These are phyloP conservation scores for Brachionichthys hirsutus DNA, from an alignment of 2,113 vertebrate genomes.

Conservation along the genomic window DNA sequence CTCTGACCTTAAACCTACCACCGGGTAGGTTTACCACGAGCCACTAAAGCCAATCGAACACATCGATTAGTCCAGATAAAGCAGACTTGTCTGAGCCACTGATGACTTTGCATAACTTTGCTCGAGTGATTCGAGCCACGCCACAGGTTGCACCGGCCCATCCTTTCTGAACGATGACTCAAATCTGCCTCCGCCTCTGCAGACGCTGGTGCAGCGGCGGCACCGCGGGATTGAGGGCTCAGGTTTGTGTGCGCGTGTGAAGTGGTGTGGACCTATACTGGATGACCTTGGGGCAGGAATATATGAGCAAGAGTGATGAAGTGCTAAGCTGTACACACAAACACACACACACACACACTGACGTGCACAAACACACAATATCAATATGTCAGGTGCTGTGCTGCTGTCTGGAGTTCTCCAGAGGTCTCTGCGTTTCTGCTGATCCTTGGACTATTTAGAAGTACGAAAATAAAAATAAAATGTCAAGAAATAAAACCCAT, in stretches of 20 bases:
- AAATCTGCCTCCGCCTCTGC: constrained; percentile 28
- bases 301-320: constrained; percentile 35
- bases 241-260: background rate
- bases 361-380: constrained; percentile 3
- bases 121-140: constrained; percentile 3
- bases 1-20: constrained; percentile 37
- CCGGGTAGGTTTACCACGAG: constrained; percentile 43
- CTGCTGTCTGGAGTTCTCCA: too few relatives aligned
- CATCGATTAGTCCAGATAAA: constrained; percentile 25
- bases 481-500: too few relatives aligned
- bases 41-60: constrained; percentile 34
- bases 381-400: constrained; percentile 28
- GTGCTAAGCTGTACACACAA: constrained; percentile 29
- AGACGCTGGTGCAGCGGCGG: constrained; percentile 14
- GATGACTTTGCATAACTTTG: constrained; percentile 33
- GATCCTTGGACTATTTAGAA: too few relatives aligned
- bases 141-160: constrained; percentile 16
- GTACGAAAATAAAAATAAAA: too few relatives aligned
- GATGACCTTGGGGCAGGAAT: constrained; percentile 51
- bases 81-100: constrained; percentile 18
- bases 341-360: constrained; percentile 8
- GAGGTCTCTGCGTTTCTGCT: too few relatives aligned
- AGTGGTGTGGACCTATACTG: constrained; percentile 9
- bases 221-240: constrained; percentile 6
- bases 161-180: background rate